Evolutionary conservation across 2,797 vertebrate genomes (phyloP), one percentile per base, ranked within the genome.

Genomic region (Rhinatrema bivittatum): DNA sequence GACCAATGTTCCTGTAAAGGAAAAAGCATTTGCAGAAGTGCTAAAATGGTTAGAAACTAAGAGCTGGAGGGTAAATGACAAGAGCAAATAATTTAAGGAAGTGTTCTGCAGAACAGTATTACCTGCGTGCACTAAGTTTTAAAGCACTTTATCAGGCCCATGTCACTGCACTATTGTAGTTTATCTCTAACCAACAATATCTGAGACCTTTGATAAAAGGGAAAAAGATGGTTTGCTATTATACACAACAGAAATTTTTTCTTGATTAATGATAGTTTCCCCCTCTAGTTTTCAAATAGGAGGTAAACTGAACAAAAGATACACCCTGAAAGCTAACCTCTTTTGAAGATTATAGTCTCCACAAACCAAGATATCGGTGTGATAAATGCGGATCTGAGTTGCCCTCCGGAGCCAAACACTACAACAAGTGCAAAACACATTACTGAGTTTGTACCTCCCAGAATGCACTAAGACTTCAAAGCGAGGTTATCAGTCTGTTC

Each of bases 251-350:
- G 30, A 47, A 44, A 55, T 44, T 18, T 29, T 24, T n/a, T 41
- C n/a, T 46, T 68, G 53, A 61, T 66, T 59, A 68, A 73, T 50
- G 62, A 50, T 41, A 56, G 43, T 59, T 57, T 45, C 32, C 20
- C 9, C 25, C 52, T 52, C 45, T 41, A 38, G 44, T 47, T 53
- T 46, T 45, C 40, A 57, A 25, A 31, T 40, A 18, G 6, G 16
- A 25, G 50, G 50, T 53, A 32, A 42, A 0, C 3, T 56, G 19
- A 57, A 30, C 18, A 51, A 57, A 29, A 43, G 53, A 36, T 4
- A 39, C 21, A 34, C 9, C 33, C 19, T 26, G 48, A 37, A 54
- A 1, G 5, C 24, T 43, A 61, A 41, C 26, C 25, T 51, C 33
- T 53, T n/a, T 56, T 67, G 42, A 52, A 53, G 29, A 36, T 20